phyloP scores from a whole-genome alignment of 2,888 invertebrate species.

The Punctoribates punctum region DNA sequence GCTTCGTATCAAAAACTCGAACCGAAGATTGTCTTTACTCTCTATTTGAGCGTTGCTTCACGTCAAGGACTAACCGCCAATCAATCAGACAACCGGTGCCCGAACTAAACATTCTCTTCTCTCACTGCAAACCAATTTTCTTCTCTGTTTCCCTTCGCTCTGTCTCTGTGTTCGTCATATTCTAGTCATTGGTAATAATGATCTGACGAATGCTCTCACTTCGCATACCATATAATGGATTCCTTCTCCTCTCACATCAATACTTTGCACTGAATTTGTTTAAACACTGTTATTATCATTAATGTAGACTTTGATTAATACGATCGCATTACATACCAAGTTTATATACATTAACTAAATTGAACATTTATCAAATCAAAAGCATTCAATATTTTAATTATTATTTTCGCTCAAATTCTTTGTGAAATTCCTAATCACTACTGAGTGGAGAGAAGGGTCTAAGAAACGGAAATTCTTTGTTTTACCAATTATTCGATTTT shows the following conservation, averaged over 20 bases:
- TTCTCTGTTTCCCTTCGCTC: background rate
- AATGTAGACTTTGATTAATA: slow-evolving; percentile 19
- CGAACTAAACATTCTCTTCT: background rate
- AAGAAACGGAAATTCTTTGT: too few relatives aligned
- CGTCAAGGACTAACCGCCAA: slow-evolving; percentile 37
- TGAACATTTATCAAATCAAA: background rate
- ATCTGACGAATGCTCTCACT: slow-evolving; percentile 4
- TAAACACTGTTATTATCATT: slow-evolving; percentile 23
- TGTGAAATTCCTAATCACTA: background rate
- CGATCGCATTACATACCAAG: background rate
- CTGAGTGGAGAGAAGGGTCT: too few relatives aligned
- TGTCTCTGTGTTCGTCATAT: background rate
- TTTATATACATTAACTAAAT: background rate
- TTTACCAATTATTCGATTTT: too few relatives aligned
- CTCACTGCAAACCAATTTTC: slow-evolving; percentile 15
- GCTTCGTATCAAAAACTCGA: slow-evolving; percentile 12
- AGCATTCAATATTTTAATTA: background rate
- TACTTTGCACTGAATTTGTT: slow-evolving; percentile 14
- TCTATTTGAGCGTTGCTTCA: slow-evolving; percentile 18
- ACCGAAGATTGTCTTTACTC: slow-evolving; percentile 21
- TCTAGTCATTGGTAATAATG: slow-evolving; percentile 16
- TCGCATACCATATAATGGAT: background rate
- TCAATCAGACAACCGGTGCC: slow-evolving; percentile 27
- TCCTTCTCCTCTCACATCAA: background rate
- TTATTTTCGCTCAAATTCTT: background rate